These are phyloP conservation scores for Ptilodon capucinus DNA, from an alignment of 2,888 invertebrate genomes.

Conservation along the genomic window DNA sequence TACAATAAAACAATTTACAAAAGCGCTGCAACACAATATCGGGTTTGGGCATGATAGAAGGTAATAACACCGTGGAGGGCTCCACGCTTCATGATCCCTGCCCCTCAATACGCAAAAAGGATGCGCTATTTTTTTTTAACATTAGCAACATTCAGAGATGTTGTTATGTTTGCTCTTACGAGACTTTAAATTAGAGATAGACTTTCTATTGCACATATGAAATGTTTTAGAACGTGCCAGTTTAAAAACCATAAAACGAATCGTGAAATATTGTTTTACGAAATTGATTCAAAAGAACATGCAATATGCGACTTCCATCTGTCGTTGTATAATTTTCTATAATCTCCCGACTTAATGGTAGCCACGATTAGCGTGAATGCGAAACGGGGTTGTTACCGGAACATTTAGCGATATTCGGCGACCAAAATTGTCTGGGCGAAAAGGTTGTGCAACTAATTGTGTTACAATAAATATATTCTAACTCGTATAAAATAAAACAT, in stretches of 20 bases:
- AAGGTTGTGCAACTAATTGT: not conserved
- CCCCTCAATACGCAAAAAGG: constrained; percentile 28
- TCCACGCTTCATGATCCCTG: constrained; percentile 35
- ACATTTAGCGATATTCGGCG: not conserved
- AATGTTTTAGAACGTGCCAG: too few relatives aligned
- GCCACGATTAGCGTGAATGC: not conserved
- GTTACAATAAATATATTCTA: not conserved
- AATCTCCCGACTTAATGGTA: not conserved
- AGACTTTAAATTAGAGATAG: too few relatives aligned
- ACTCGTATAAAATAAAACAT: too few relatives aligned
- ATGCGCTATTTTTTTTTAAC: constrained; percentile 36
- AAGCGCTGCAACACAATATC: constrained; percentile 41
- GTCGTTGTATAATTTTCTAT: not conserved
- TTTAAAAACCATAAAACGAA: too few relatives aligned
- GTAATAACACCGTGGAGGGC: constrained; percentile 37
- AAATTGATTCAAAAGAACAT: not conserved
- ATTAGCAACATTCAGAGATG: constrained; percentile 32
- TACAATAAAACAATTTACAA: constrained; percentile 42
- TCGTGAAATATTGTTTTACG: too few relatives aligned
- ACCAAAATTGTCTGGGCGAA: not conserved
- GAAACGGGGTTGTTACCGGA: not conserved
- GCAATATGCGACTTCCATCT: not conserved
- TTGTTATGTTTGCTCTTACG: constrained; percentile 28
- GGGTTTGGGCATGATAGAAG: constrained; percentile 40
- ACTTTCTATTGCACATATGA: too few relatives aligned